Evolutionary conservation across 2,888 invertebrate genomes (phyloP), one percentile per base, ranked within the genome.

Genomic region (Hermaeophaga mercurialis): DNA sequence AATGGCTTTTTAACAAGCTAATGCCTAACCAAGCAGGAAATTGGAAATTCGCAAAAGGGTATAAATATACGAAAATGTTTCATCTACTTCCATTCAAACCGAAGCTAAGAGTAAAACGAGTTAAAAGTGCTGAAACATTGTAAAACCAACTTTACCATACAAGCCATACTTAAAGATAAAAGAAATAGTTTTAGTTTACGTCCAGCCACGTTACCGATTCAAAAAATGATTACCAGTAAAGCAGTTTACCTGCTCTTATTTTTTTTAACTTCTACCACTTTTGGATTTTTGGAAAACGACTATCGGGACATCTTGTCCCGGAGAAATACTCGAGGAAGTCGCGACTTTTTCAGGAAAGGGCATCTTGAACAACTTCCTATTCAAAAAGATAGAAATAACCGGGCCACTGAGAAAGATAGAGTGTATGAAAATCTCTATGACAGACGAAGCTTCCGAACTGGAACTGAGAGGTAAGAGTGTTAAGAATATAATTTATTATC

Each of bases 391-490:
- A 33, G 17, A 18, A 22, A 14, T 31, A n/a, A 49, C 17, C 50
- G 39, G 24, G 46, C 46, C 6, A 52, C 56, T 24, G 49, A 56
- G 24, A 59, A 59, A 34, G 61, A 61, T 39, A 45, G 43, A 22
- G 36, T 59, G 4, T 48, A 52, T 8, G 62, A 62, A 44, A 59
- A 59, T 33, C 45, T 62, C n/a, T 62, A 59, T 8, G 62, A 62
- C 33, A 45, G 62, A 19, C 47, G 62, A 24, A 62, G 62, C 38
- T 62, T 62, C 28, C 43, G 62, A 46, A 62, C 62, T 19, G 62
- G 62, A 14, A 48, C 59, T 12, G 46, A 62, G 26, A 50, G 38
- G 24, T 36, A n/a, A n/a, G n/a, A n/a, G n/a, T n/a, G n/a, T n/a
- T n/a, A n/a, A n/a, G n/a, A n/a, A n/a, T n/a, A n/a, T n/a, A n/a